These are phyloP conservation scores for Acrobasis consociella DNA, from an alignment of 2,888 invertebrate species.

Conservation along the genomic window DNA sequence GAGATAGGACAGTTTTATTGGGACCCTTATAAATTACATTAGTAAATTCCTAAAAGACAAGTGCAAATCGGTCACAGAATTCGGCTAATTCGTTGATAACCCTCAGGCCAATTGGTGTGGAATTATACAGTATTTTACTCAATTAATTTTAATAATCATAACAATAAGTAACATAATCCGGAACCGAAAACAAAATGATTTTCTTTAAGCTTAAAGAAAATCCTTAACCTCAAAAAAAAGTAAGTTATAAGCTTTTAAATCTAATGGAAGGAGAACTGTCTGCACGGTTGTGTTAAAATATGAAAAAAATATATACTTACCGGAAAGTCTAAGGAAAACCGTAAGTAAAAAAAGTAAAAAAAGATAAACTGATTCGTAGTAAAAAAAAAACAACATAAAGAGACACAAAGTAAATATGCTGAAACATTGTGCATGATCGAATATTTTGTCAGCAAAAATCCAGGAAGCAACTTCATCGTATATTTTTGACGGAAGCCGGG, in stretches of 20 bases:
- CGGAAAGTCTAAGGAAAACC: not conserved
- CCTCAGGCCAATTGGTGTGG: not conserved
- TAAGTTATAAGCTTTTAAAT: no score
- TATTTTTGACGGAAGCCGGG: not conserved
- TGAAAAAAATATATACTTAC: no score
- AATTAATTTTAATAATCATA: no score
- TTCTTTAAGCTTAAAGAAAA: no score
- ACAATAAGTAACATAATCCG: no score
- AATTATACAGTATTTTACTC: no score
- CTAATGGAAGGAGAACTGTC: no score
- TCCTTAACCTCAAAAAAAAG: no score
- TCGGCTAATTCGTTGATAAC: conserved; percentile 26
- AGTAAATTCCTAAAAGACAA: conserved; percentile 53
- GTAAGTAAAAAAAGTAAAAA: not conserved
- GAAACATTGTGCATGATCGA: not conserved
- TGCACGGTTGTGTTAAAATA: no score
- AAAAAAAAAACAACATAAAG: not conserved
- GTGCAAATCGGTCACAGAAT: conserved; percentile 48
- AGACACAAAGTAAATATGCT: not conserved
- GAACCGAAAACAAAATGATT: no score
- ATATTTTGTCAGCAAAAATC: conserved; percentile 6
- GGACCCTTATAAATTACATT: conserved; percentile 71
- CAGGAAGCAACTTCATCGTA: conserved; percentile 6
- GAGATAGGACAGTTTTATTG: conserved; percentile 69
- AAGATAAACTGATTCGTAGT: not conserved